phyloP scores from a whole-genome alignment of 2,797 vertebrate species.

The Neomorphus geoffroyi region DNA sequence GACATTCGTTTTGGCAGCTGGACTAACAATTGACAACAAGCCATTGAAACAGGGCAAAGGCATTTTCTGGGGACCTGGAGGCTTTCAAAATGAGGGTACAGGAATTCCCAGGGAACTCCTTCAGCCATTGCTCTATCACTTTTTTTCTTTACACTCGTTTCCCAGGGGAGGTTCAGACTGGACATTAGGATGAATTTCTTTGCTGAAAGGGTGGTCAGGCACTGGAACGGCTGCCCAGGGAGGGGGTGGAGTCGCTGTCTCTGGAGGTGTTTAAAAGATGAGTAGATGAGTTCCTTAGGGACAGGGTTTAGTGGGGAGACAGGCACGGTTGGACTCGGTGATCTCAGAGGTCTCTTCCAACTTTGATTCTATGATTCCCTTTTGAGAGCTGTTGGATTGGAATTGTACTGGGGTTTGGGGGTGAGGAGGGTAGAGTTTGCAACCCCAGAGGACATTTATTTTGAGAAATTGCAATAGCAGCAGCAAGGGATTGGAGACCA shows the following conservation, averaged over 20 bases:
- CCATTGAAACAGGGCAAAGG: neutral
- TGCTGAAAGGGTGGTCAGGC: too few relatives aligned
- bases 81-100: neutral
- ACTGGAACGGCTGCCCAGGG: too few relatives aligned
- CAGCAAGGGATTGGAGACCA: neutral
- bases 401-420: neutral
- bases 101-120: neutral
- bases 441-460: neutral
- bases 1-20: neutral
- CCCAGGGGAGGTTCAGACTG: too few relatives aligned
- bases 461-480: neutral
- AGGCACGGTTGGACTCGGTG: too few relatives aligned
- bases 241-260: too few relatives aligned
- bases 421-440: neutral
- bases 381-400: neutral
- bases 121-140: neutral
- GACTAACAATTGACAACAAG: neutral
- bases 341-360: too few relatives aligned
- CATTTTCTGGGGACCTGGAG: neutral
- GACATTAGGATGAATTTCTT: too few relatives aligned
- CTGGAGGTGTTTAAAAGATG: too few relatives aligned
- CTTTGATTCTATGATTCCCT: too few relatives aligned
- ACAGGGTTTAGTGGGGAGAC: too few relatives aligned
- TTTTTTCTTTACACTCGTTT: neutral
- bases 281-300: too few relatives aligned